phyloP scores from a whole-genome alignment of 2,888 invertebrate species.

The Timema cristinae region DNA sequence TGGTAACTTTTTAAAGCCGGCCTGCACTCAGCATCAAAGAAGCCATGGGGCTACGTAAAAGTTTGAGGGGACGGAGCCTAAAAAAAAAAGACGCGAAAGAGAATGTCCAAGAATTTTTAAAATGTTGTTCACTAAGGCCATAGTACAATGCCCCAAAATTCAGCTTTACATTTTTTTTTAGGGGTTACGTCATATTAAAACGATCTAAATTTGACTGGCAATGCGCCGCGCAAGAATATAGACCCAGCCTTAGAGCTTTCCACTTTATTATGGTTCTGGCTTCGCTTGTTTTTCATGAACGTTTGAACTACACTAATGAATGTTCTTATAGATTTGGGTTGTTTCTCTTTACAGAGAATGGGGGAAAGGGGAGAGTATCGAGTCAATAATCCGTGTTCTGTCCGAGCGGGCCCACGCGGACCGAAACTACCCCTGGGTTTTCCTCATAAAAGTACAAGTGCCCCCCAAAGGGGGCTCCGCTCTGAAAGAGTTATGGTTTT shows the following conservation, averaged over 20 bases:
- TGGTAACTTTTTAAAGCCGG: too few species aligned
- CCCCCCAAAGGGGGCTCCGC: conserved; percentile 46
- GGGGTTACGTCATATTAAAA: too few species aligned
- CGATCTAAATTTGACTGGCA: too few species aligned
- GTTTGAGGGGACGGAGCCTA: background rate
- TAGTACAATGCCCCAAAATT: background rate
- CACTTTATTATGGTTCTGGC: too few species aligned
- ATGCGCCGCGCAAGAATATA: too few species aligned
- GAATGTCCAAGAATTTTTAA: conserved; percentile 2
- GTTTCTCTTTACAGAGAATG: conserved; percentile 40
- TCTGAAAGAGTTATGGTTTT: conserved; percentile 48
- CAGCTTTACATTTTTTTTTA: background rate
- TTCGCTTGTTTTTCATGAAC: too few species aligned
- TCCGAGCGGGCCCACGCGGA: conserved; percentile 51
- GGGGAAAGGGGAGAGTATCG: conserved; percentile 47
- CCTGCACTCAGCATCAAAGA: too few species aligned
- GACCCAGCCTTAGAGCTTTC: too few species aligned
- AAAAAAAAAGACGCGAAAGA: background rate
- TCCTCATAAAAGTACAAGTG: conserved; percentile 52
- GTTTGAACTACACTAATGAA: too few species aligned
- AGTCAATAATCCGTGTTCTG: conserved; percentile 51
- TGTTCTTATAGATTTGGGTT: too few species aligned
- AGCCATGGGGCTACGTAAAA: too few species aligned
- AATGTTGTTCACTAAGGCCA: background rate
- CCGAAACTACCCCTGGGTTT: conserved; percentile 51